A percentile compares a stretch with the other conserved stretches of the same genome.
These are phyloP conservation scores for Subacronicta megacephala DNA, from an alignment of 2,888 invertebrate genomes.

Conservation along the genomic window DNA sequence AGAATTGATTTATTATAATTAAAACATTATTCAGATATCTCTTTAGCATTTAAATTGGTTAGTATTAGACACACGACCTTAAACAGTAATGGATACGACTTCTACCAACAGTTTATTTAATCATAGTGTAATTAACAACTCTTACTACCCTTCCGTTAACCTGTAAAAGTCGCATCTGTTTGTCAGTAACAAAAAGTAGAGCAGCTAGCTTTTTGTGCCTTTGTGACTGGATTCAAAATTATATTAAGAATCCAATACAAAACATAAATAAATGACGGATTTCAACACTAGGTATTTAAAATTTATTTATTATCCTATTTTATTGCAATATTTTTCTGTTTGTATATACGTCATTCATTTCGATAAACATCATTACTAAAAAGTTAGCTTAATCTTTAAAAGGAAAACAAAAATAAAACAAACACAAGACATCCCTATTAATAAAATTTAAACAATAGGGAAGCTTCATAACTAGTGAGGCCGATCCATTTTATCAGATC, in stretches of 20 bases:
- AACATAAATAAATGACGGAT: slow-evolving; percentile 50
- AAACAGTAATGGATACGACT: slow-evolving; percentile 60
- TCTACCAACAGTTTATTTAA: slow-evolving; percentile 42
- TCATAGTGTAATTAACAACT: neutral
- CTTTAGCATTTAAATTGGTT: slow-evolving; percentile 56
- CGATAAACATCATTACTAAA: slow-evolving; percentile 61
- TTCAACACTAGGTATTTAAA: neutral
- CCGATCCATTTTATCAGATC: slow-evolving; percentile 45
- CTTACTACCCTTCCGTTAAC: neutral
- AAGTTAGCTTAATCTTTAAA: slow-evolving; percentile 74
- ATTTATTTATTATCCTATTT: neutral
- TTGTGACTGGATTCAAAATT: slow-evolving; percentile 42
- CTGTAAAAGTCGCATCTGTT: slow-evolving; percentile 42
- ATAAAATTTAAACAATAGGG: slow-evolving; percentile 61
- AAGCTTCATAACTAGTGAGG: slow-evolving; percentile 64
- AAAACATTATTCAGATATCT: too few species aligned
- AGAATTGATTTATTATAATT: slow-evolving; percentile 4
- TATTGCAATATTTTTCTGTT: neutral
- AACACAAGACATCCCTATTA: slow-evolving; percentile 70
- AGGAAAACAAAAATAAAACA: slow-evolving; percentile 69
- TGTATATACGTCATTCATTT: slow-evolving; percentile 44
- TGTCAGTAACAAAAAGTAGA: slow-evolving; percentile 53
- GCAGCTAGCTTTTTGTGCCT: slow-evolving; percentile 50
- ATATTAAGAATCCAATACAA: slow-evolving; percentile 41
- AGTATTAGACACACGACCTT: slow-evolving; percentile 82